phyloP scores from a whole-genome alignment of 2,888 invertebrate genomes.

The Callosobruchus maculatus region DNA sequence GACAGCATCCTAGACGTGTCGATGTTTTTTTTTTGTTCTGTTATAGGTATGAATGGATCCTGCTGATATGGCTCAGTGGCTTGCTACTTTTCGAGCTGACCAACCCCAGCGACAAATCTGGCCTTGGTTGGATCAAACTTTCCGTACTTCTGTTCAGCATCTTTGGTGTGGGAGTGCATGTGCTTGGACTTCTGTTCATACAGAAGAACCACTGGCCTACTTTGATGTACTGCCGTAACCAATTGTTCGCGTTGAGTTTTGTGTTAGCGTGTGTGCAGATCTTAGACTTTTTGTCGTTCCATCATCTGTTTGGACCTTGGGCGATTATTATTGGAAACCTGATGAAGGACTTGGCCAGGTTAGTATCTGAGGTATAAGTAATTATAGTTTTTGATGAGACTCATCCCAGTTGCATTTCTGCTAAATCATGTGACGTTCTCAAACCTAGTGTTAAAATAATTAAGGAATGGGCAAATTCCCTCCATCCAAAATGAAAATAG shows the following conservation, averaged over 20 bases:
- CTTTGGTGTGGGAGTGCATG: constrained; percentile 86
- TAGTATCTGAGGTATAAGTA: not conserved
- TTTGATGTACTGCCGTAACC: constrained; percentile 91
- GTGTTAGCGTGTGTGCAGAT: constrained; percentile 96
- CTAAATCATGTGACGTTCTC: too few species aligned
- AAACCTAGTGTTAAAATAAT: too few species aligned
- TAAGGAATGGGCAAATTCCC: too few species aligned
- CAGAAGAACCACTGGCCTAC: constrained; percentile 75
- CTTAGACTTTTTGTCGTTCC: constrained; percentile 95
- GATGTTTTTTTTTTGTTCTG: not conserved
- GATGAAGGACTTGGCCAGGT: constrained; percentile 87
- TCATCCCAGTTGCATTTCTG: too few species aligned
- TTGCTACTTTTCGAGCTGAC: constrained; percentile 93
- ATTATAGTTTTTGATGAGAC: too few species aligned
- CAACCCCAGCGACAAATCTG: constrained; percentile 96
- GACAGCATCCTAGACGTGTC: too few species aligned
- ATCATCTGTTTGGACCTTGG: constrained; percentile 99
- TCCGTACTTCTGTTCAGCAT: constrained; percentile 83
- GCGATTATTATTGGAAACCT: constrained; percentile 97
- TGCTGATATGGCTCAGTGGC: constrained; percentile 93
- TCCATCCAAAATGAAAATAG: too few species aligned
- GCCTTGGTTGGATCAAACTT: constrained; percentile 90
- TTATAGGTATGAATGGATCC: constrained; percentile 79
- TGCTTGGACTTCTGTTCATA: constrained; percentile 70
- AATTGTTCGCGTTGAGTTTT: constrained; percentile 93